Base-by-base conservation (phyloP, 2,113 vertebrate genomes). In the Dromas ardeola region DNA sequence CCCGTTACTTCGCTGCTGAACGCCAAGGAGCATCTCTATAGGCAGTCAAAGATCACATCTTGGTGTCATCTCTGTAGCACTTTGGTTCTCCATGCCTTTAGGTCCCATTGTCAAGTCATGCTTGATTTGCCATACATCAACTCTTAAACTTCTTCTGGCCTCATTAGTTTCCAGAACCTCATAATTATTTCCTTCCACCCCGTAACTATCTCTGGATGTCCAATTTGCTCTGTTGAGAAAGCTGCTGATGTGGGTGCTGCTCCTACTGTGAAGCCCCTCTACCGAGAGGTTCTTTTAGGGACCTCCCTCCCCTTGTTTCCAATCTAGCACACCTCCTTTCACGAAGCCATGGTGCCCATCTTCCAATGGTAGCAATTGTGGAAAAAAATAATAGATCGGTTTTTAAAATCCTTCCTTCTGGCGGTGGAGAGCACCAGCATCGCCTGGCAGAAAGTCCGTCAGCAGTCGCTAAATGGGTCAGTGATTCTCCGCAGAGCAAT, bases 271-370 rank as follows among this genome's bases (percentile, higher is more conserved):
- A 55, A 87, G 19, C 36, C 52, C n/a, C 22, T 88, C 40, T 59
- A 30, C 11, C 1, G 1, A 55, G 56, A 77, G 14, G 10, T 45
- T 38, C 11, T 40, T 80, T 61, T 30, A 30, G 20, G 23, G 19
- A 26, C 63, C 5, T 70, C 34, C 17, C 29, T 63, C 32, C 23
- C 11, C 30, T 47, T 15, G 18, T 50, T 63, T 34, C 38, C 49
- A 30, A 0, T 29, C 32, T 55, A 36, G 42, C 61, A n/a, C 23
- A 30, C 7, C 38, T 11, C 36, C 47, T 52, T 69, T 62, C 61
- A 9, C 1, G 0, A 73, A 38, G n/a, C 23, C 25, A 4, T 6
- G 34, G 15, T 13, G 22, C 20, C 66, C n/a, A 15, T 50, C 23
- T 79, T n/a, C 36, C 47, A 22, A 1, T 23, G 10, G 23, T 17